Percentiles rank a stretch among this genome's conserved stretches.
Conservation (phyloP, 92 coral and sea anemone species). For the Galaxea fascicularis region DNA sequence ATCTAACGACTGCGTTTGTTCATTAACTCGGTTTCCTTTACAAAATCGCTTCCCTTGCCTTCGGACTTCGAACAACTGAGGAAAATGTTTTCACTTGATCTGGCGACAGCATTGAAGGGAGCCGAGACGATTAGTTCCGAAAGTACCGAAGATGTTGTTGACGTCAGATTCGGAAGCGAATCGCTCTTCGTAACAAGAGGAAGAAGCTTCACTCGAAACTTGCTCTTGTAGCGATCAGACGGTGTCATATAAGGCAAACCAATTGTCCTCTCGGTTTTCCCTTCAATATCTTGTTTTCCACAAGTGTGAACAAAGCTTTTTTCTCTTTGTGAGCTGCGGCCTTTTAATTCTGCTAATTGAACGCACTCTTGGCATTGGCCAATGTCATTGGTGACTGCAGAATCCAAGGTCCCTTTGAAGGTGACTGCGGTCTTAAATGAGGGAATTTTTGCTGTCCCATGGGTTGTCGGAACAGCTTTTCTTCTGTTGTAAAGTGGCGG, state of each 20-base stretch:
- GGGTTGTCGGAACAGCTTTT: slow-evolving; percentile 14
- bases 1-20: slow-evolving; percentile 28
- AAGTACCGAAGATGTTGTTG: slow-evolving; percentile 30
- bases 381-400: neutral
- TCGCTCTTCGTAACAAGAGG: slow-evolving; percentile 63
- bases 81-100: neutral
- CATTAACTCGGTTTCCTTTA: neutral
- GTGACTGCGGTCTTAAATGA: slow-evolving; percentile 23
- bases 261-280: neutral
- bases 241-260: slow-evolving; percentile 11
- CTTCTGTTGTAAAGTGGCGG: slow-evolving; percentile 34
- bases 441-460: slow-evolving; percentile 1
- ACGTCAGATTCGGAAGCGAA: slow-evolving; percentile 54
- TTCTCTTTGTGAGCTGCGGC: neutral
- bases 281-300: slow-evolving; percentile 1
- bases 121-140: slow-evolving; percentile 35
- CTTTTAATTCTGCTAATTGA: neutral
- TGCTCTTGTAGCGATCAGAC: slow-evolving; percentile 57
- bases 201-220: slow-evolving; percentile 62
- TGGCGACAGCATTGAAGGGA: neutral
- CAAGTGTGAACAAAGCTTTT: neutral
- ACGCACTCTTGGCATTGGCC: slow-evolving; percentile 1
- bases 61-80: neutral
- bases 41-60: neutral
- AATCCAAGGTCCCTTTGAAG: neutral